Conservation (phyloP, 1,140 invertebrate species). For the Trachymyrmex cornetzi region DNA sequence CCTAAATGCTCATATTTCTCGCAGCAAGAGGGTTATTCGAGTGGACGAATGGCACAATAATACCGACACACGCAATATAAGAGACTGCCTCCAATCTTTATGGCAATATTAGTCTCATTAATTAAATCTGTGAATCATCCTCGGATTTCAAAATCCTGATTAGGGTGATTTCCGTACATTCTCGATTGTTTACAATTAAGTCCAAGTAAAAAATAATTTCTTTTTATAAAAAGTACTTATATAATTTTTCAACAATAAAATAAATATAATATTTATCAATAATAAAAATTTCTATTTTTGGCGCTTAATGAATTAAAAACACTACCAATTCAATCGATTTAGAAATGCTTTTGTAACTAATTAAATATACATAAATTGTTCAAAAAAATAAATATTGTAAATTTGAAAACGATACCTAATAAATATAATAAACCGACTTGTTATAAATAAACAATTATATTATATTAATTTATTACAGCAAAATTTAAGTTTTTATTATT, state of each 20-base stretch:
- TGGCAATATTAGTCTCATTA: slow-evolving; percentile 42
- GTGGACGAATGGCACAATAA: slow-evolving; percentile 25
- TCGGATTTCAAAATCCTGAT: slow-evolving; percentile 5
- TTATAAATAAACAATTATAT: neutral
- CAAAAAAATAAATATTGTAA: neutral
- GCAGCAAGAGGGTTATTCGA: neutral
- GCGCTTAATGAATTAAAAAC: neutral
- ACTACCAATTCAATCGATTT: neutral
- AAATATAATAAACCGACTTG: neutral
- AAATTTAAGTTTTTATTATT: slow-evolving; percentile 11
- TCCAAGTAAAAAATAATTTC: neutral
- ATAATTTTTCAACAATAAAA: neutral
- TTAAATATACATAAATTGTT: neutral
- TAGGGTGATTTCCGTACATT: neutral
- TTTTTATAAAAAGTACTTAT: neutral
- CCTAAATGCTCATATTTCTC: neutral
- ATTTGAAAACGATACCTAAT: neutral
- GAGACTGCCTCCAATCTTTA: neutral
- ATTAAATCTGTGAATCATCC: neutral
- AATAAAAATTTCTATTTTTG: neutral
- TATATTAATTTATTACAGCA: neutral
- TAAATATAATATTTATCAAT: neutral
- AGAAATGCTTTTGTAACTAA: neutral
- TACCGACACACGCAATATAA: slow-evolving; percentile 39
- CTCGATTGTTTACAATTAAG: neutral